A percentile compares a stretch with the other conserved stretches of the same genome.
Evolutionary conservation across 2,113 vertebrate species (phyloP).

Genomic region (western clawed frog (Xenopus tropicalis)): DNA sequence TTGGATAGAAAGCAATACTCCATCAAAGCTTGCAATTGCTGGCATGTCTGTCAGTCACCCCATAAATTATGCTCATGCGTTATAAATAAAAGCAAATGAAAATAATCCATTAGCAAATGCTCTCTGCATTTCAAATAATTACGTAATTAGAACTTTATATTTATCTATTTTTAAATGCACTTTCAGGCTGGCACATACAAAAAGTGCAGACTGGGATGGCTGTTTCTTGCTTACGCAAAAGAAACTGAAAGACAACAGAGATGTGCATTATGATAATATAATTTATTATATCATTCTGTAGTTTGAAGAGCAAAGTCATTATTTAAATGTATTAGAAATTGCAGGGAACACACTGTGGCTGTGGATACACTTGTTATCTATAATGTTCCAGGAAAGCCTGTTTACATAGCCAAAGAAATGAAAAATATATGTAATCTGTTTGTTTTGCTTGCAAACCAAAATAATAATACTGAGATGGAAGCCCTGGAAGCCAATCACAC

Average conservation of each 20-base stretch:
- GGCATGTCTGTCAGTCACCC: background rate
- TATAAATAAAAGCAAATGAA: background rate
- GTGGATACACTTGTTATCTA: no score
- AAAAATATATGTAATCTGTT: no score
- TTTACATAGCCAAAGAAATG: no score
- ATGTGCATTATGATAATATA: slow-evolving; percentile 5
- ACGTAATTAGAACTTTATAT: slow-evolving; percentile 1
- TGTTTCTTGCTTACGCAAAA: background rate
- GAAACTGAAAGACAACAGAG: background rate
- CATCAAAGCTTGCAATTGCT: background rate
- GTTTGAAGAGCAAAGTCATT: slow-evolving; percentile 24
- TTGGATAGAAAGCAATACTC: no score
- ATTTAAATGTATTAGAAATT: slow-evolving; percentile 10
- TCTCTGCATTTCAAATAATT: slow-evolving; percentile 7
- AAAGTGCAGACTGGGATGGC: background rate
- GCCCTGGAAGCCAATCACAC: no score
- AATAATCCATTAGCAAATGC: background rate
- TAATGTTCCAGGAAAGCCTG: no score
- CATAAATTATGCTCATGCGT: background rate
- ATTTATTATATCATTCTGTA: slow-evolving; percentile 32
- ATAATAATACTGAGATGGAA: no score
- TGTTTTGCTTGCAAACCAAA: no score
- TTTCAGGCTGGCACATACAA: background rate
- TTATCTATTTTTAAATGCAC: background rate
- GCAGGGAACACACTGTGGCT: slow-evolving; percentile 3